A percentile compares a stretch with the other conserved stretches of the same genome.
These are phyloP conservation scores for Eudyptes chrysolophus DNA, from an alignment of 2,113 vertebrate genomes.

Conservation along the genomic window DNA sequence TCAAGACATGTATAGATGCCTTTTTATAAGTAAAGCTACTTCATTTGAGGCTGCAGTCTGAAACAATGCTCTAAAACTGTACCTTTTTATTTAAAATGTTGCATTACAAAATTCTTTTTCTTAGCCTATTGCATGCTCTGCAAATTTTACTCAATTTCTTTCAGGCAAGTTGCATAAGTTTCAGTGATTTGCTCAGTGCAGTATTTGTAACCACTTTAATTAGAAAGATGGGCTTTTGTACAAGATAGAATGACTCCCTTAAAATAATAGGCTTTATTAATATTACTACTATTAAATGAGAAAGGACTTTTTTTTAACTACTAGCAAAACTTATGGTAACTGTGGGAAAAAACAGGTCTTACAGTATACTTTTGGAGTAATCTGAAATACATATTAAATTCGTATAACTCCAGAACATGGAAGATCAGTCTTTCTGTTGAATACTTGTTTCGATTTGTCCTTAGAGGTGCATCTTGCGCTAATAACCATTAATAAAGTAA, in stretches of 20 bases:
- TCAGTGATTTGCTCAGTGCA: not conserved
- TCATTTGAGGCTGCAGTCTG: not conserved
- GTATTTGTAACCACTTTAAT: not conserved
- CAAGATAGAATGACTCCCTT: not conserved
- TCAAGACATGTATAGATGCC: not conserved
- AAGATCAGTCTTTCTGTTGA: not conserved
- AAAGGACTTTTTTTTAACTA: not conserved
- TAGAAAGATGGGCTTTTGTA: not conserved
- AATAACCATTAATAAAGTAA: not conserved
- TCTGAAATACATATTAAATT: not conserved
- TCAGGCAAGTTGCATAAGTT: conserved; percentile 21
- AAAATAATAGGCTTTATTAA: not conserved
- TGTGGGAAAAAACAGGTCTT: not conserved
- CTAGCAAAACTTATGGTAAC: not conserved
- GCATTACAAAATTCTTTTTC: not conserved
- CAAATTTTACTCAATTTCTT: conserved; percentile 26
- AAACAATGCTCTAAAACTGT: conserved; percentile 24
- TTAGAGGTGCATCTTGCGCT: not conserved
- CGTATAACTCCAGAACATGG: not conserved
- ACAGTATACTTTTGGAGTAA: not conserved
- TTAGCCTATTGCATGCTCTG: not conserved
- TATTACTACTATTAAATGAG: not conserved
- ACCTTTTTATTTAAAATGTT: conserved; percentile 21
- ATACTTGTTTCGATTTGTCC: not conserved
- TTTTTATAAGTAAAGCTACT: not conserved